phyloP scores from a whole-genome alignment of 2,888 invertebrate species.

The Ophion ellenae region DNA sequence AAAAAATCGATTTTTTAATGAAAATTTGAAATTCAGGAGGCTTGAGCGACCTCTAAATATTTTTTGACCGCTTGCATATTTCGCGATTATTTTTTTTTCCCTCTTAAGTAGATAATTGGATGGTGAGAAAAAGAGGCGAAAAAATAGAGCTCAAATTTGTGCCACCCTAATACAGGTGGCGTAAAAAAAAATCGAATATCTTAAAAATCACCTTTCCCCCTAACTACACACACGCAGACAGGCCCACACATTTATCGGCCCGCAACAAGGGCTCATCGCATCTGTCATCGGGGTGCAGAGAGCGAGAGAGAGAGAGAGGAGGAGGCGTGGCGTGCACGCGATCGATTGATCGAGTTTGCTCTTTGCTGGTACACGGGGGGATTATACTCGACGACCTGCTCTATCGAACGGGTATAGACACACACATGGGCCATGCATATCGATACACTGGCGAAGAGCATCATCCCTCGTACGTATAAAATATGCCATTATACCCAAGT shows the following conservation, averaged over 20 bases:
- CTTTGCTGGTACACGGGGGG: slow-evolving; percentile 30
- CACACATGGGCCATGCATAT: not conserved
- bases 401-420: slow-evolving; percentile 1
- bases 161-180: too few relatives aligned
- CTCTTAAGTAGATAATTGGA: too few relatives aligned
- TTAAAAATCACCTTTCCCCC: not conserved
- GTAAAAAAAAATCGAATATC: too few relatives aligned
- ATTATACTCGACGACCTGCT: slow-evolving; percentile 25
- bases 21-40: too few relatives aligned
- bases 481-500: slow-evolving; percentile 11
- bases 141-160: too few relatives aligned
- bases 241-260: not conserved
- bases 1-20: too few relatives aligned
- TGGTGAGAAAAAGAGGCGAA: too few relatives aligned
- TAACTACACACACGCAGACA: not conserved
- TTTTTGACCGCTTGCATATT: too few relatives aligned
- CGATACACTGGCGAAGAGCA: not conserved
- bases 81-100: too few relatives aligned
- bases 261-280: slow-evolving; percentile 16
- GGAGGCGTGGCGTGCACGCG: slow-evolving; percentile 34
- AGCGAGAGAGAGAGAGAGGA: not conserved
- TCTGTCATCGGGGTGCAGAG: slow-evolving; percentile 7
- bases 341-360: slow-evolving; percentile 64
- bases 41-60: too few relatives aligned
- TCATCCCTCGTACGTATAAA: not conserved